Base-by-base conservation (phyloP, 2,797 vertebrate species). In the Pseudochirops cupreus region DNA sequence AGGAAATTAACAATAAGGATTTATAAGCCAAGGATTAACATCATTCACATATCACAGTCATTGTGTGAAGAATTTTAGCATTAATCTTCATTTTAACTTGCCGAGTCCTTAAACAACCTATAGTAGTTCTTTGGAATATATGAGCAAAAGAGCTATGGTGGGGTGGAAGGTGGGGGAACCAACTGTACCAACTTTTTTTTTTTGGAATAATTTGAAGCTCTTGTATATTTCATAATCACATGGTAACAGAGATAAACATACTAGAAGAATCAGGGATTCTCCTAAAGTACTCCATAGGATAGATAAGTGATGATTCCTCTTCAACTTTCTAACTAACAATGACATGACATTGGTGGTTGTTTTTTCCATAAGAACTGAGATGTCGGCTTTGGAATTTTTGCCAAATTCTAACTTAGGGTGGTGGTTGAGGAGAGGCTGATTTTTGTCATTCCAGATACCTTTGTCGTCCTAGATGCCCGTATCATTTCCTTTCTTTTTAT, bases 61-160 rank as follows among this genome's bases (percentile, higher is more conserved):
- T 28, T 29, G 13, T 91, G 29, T 89, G 95, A 55, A 33, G 91
- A 58, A n/a, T n/a, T 93, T 1, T 58, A 28, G 57, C 57, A 94
- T 57, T 96, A 97, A 91, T 91, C 31, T 92, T 92, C 9, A 87
- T 46, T 87, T 87, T 39, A 46, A 87, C 2, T 46, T 87, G 2
- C 39, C 3, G 46, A 46, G 21, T 46, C 9, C 21, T 87, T 87
- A 46, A 82, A 33, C 3, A 62, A 67, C 10, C 96, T 33, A 52
- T 53, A 54, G n/a, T n/a, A 91, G 3, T 93, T 95, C 21, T 46
- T 90, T 6, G 31, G n/a, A 96, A 95, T 92, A 90, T 92, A 96
- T 29, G 26, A 95, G 54, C 93, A 91, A 92, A 92, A 93, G 28
- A 96, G n/a, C 56, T 95, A 96, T 46, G 90, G 11, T 58, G 90